Evolutionary conservation across 2,797 vertebrate species (phyloP), one percentile per base, ranked within the genome.

Genomic region (Lacerta viridis): DNA sequence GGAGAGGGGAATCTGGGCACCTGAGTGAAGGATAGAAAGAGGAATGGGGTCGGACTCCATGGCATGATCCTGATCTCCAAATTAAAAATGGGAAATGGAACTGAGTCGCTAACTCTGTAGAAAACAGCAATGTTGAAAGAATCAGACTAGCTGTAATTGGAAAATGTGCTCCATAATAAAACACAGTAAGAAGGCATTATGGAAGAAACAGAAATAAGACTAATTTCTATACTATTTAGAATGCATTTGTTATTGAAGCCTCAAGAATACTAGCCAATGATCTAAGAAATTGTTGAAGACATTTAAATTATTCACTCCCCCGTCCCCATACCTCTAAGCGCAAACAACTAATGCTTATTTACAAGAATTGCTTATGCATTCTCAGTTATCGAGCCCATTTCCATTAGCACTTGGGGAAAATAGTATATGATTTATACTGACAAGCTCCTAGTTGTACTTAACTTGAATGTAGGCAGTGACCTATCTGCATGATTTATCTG

Each of bases 271-370:
- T 25, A 93, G 90, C 91, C 76, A 90, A 78, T 0, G 1, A 93
- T 83, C 85, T 23, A 92, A 80, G 88, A 90, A 88, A 93, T 90
- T 93, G 91, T 92, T 88, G 92, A 93, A 91, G 33, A 89, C 81
- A 80, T 93, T 89, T 0, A 5, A 94, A 36, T 84, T 84, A 84
- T 78, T 78, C 46, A 88, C 81, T 84, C 82, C 43, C 64, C 33
- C 6, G 27, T 10, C 68, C 39, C 81, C 59, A 84, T 79, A 79
- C 33, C 81, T 79, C 66, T 80, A 83, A 83, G 72, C 81, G 92
- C 87, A 94, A 93, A 93, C 91, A 78, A 85, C 87, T 43, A 39
- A 90, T 92, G 80, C 89, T 94, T 94, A 94, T 94, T 95, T 94
- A 93, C 89, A 93, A 92, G 88, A 88, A 93, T 90, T 83, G 88